Conservation (phyloP, 2,888 invertebrate species). For the Eupithecia pulchellata region DNA sequence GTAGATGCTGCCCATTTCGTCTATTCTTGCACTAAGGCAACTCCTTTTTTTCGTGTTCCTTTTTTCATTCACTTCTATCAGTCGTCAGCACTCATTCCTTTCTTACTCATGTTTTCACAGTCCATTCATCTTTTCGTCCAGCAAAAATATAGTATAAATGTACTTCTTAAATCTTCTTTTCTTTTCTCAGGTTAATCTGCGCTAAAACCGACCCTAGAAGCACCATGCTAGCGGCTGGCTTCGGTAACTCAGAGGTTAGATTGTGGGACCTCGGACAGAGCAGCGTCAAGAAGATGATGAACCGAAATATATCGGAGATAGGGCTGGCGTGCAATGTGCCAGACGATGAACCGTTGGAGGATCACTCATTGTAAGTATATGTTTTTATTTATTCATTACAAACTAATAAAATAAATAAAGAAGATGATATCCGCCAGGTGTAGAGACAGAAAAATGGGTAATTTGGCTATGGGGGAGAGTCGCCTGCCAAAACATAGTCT, state of each 20-base stretch:
- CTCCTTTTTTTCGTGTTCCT: no score
- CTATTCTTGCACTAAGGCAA: no score
- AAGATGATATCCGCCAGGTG: no score
- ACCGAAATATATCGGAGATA: constrained; percentile 78
- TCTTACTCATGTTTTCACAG: no score
- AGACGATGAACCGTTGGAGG: constrained; percentile 73
- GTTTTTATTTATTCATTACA: no score
- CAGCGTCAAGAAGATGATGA: constrained; percentile 69
- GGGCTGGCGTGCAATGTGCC: constrained; percentile 82
- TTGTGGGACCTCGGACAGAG: constrained; percentile 87
- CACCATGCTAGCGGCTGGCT: constrained; percentile 89
- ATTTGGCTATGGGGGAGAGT: no score
- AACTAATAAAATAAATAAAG: no score
- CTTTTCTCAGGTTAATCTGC: constrained; percentile 83
- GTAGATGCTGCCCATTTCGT: no score
- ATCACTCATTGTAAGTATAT: constrained; percentile 75
- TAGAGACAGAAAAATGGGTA: no score
- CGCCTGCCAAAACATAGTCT: no score
- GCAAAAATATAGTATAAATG: not conserved
- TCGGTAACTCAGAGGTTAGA: constrained; percentile 88
- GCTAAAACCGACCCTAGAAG: constrained; percentile 87
- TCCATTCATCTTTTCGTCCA: not conserved
- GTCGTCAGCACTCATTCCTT: no score
- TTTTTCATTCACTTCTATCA: no score
- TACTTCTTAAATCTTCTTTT: not conserved